Base-by-base conservation (phyloP, 2,113 vertebrate species). In the Nematolebias whitei region DNA sequence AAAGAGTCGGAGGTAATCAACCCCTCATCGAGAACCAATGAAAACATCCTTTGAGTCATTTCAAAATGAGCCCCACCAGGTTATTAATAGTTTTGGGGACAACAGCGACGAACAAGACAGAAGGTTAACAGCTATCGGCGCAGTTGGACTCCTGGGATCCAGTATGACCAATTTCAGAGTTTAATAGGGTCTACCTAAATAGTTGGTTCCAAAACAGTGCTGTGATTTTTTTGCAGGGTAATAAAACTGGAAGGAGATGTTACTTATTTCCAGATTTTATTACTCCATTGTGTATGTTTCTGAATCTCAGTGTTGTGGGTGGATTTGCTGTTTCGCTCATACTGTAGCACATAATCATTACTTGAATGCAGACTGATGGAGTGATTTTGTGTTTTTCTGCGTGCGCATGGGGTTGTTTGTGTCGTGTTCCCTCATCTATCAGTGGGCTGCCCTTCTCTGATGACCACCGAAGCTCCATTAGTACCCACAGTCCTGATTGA, bases 401-500 rank as follows among this genome's bases (percentile, higher is more conserved):
- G n/a, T 22, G 71, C 12, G 20, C 62, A 43, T 18, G 54, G 61
- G 52, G 76, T 61, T 84, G 81, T 87, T 77, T 74, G 57, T 47
- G 71, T 55, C 1, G 23, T 69, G 73, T 78, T 83, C 72, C 81
- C 78, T 85, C 85, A 89, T 89, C 71, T 83, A 71, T 89, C 87
- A 85, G 79, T 49, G 16, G 59, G 64, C 77, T 71, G 79, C 79
- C 84, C 81, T 80, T 79, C 84, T 87, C 71, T 77, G 71, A 89
- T 85, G 84, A 85, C 79, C 74, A 82, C 67, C 75, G 83, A 86
- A 82, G 77, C 82, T 80, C 83, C 78, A 88, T 89, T 90, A 88
- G 82, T 67, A 76, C 60, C 80, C 74, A 67, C 76, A 53, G 69
- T 56, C 66, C 74, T 89, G 89, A 90, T 85, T 87, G 80, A 90